phyloP scores from a whole-genome alignment of 1,140 invertebrate species.

The Frieseomelitta varia region DNA sequence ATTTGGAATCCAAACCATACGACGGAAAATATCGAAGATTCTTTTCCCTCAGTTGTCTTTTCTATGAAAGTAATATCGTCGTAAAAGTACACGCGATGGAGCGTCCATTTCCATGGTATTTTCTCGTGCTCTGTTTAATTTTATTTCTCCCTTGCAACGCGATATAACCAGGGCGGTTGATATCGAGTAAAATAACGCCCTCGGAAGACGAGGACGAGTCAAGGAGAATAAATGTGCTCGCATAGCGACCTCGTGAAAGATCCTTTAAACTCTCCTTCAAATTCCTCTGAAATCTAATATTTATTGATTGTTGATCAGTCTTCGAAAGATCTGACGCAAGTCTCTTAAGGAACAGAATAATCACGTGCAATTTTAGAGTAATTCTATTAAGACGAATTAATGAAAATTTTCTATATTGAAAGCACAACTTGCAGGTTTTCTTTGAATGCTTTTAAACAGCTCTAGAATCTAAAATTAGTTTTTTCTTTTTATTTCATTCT shows the following conservation, averaged over 20 bases:
- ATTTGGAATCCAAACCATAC: not conserved
- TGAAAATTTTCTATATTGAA: not conserved
- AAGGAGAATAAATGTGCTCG: not conserved
- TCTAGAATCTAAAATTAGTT: no score
- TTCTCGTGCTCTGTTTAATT: slow-evolving; percentile 19
- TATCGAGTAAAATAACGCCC: not conserved
- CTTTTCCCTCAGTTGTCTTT: not conserved
- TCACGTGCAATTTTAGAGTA: not conserved
- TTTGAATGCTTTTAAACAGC: no score
- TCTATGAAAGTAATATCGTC: slow-evolving; percentile 1
- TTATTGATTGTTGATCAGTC: not conserved
- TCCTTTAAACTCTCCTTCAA: not conserved
- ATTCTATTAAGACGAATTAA: not conserved
- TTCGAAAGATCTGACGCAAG: not conserved
- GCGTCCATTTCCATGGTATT: not conserved
- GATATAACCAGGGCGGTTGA: not conserved
- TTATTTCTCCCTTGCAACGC: not conserved
- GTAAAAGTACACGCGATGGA: not conserved
- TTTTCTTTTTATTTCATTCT: no score
- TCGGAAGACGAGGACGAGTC: not conserved
- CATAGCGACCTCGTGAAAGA: no score
- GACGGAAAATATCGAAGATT: not conserved
- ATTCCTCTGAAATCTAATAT: not conserved
- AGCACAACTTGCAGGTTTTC: not conserved
- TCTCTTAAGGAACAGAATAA: not conserved